Conservation (phyloP, 2,797 vertebrate species). For the Cynodonichthys magdalenae region DNA sequence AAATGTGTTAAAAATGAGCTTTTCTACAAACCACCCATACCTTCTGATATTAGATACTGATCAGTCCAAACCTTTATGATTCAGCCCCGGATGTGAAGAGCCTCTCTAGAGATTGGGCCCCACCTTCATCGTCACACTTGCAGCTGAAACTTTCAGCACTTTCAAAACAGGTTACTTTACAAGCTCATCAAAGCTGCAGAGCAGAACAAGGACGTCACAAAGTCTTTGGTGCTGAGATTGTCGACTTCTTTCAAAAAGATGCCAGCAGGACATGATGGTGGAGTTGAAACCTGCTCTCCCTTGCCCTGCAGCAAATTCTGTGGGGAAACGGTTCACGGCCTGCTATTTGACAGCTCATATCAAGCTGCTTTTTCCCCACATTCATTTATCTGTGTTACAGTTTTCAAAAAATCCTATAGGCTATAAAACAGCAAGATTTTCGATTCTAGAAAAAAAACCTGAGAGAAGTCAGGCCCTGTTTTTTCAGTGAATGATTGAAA, state of each 20-base stretch:
- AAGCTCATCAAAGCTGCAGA: neutral
- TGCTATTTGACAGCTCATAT: neutral
- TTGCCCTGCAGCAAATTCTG: neutral
- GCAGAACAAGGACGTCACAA: neutral
- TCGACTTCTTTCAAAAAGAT: neutral
- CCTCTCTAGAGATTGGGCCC: neutral
- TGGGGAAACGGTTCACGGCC: neutral
- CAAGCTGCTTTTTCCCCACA: neutral
- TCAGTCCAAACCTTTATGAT: neutral
- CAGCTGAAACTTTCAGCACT: neutral
- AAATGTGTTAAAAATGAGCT: too few relatives aligned
- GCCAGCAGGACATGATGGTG: neutral
- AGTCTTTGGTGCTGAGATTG: neutral
- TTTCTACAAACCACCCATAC: too few relatives aligned
- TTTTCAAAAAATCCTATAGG: neutral
- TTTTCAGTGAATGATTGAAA: too few relatives aligned
- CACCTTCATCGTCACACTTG: neutral
- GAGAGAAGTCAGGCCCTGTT: too few relatives aligned
- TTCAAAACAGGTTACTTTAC: neutral
- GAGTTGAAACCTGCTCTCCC: neutral
- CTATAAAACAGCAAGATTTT: neutral
- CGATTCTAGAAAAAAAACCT: too few relatives aligned
- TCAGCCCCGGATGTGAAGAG: neutral
- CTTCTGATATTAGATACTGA: neutral
- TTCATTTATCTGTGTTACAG: neutral